Percentiles rank a stretch among this genome's conserved stretches.
phyloP scores from a whole-genome alignment of 2,797 vertebrate species.

The Danio jaintianensis region DNA sequence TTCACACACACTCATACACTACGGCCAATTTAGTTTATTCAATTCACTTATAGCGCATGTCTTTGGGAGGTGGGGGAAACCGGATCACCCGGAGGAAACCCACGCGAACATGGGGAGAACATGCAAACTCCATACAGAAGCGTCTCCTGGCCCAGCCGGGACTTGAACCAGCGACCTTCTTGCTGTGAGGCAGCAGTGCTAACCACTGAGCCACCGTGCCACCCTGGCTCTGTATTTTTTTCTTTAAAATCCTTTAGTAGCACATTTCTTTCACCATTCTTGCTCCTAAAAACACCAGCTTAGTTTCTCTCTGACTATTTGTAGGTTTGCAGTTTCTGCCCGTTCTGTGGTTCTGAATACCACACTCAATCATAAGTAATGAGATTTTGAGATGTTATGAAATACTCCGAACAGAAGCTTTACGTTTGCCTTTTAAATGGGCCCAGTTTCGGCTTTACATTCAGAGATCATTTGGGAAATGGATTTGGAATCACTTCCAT shows the following conservation, averaged over 20 bases:
- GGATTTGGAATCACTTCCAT: conserved; percentile 75
- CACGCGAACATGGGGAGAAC: too few relatives aligned
- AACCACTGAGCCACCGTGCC: too few relatives aligned
- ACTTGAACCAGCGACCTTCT: too few relatives aligned
- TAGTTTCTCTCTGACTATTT: conserved; percentile 6
- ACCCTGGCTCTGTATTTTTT: too few relatives aligned
- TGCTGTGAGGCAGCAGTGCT: too few relatives aligned
- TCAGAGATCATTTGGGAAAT: conserved; percentile 71
- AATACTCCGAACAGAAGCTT: conserved; percentile 82
- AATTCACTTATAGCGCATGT: too few relatives aligned
- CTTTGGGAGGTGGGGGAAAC: too few relatives aligned
- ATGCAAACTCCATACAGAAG: too few relatives aligned
- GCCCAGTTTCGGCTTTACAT: conserved; percentile 76
- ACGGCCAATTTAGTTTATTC: too few relatives aligned
- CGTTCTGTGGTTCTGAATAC: conserved; percentile 60
- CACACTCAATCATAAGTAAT: conserved; percentile 79
- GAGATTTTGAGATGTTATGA: conserved; percentile 80
- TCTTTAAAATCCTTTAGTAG: neutral
- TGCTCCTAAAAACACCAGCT: neutral
- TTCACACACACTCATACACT: too few relatives aligned
- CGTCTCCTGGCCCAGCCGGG: too few relatives aligned
- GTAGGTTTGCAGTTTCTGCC: neutral
- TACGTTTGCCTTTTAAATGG: conserved; percentile 70
- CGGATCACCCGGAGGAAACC: too few relatives aligned
- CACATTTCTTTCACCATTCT: neutral